Percentiles rank a stretch among this genome's conserved stretches.
Evolutionary conservation across 2,888 invertebrate species (phyloP).

Genomic region (Nemotelus nigrinus): DNA sequence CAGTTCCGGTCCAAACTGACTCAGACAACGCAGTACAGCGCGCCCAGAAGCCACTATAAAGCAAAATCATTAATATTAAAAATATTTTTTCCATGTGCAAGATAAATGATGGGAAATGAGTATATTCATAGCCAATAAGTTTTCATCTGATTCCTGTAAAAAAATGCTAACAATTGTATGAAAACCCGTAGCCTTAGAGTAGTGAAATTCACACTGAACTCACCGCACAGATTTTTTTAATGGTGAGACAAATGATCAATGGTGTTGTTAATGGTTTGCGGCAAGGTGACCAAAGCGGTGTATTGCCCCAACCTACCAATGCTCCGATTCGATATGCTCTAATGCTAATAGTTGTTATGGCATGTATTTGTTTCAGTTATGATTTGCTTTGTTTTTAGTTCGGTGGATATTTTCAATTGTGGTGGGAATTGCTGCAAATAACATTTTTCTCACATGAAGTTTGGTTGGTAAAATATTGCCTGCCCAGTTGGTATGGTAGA

Average conservation of each 20-base stretch:
- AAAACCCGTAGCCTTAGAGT: conserved; percentile 8
- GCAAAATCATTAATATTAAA: neutral
- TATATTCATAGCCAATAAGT: neutral
- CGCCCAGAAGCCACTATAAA: neutral
- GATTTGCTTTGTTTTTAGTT: conserved; percentile 2
- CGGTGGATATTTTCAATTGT: conserved; percentile 12
- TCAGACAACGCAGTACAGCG: neutral
- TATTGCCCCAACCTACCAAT: conserved; percentile 20
- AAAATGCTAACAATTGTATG: conserved; percentile 26
- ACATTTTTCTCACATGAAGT: conserved; percentile 19
- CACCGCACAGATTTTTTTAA: neutral
- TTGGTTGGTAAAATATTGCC: conserved; percentile 9
- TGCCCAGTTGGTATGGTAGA: conserved; percentile 23
- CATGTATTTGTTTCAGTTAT: conserved; percentile 4
- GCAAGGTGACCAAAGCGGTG: conserved; percentile 24
- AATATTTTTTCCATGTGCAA: neutral
- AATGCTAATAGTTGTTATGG: conserved; percentile 29
- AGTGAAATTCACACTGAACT: conserved; percentile 1
- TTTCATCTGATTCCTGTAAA: neutral
- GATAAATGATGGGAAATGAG: neutral
- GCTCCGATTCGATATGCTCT: neutral
- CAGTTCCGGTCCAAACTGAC: conserved; percentile 30
- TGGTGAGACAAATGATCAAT: conserved; percentile 31
- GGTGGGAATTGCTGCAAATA: conserved; percentile 29
- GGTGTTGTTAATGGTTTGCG: conserved; percentile 14